Evolutionary conservation across 2,113 vertebrate genomes (phyloP), one percentile per base, ranked within the genome.

Genomic region (Sinocyclocheilus anophthalmus): DNA sequence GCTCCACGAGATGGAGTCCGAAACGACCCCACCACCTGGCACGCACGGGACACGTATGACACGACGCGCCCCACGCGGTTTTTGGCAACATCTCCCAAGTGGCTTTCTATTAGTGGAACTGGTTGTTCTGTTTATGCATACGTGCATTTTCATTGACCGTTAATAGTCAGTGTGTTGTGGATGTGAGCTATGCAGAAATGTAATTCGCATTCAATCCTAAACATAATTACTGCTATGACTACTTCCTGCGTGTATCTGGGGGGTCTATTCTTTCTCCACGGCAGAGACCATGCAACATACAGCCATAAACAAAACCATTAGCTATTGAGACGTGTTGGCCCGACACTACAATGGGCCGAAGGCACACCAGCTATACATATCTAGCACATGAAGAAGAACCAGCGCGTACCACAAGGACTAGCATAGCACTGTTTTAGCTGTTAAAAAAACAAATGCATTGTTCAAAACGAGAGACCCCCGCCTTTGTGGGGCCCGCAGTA

Each of bases 281-380:
- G 87, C 77, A 42, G 89, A 92, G 87, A 87, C 82, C 88, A 22
- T 79, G 69, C 86, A 86, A 90, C 87, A 88, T 86, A 88, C 59
- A 76, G 83, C 10, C 85, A 81, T 89, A 90, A 93, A 92, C 84
- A 91, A 90, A 55, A 20, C n/a, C 42, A 50, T 76, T 91, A 93
- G 85, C 53, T 37, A 59, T 59, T 59, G 63, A 85, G n/a, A n/a
- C n/a, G n/a, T n/a, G n/a, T n/a, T n/a, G n/a, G n/a, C n/a, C n/a
- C n/a, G n/a, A n/a, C n/a, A n/a, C n/a, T n/a, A n/a, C n/a, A n/a
- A n/a, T n/a, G n/a, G n/a, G n/a, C n/a, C n/a, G n/a, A n/a, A n/a
- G n/a, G n/a, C n/a, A n/a, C n/a, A n/a, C n/a, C n/a, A n/a, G n/a
- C n/a, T n/a, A n/a, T n/a, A n/a, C n/a, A n/a, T n/a, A n/a, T n/a